Conservation (phyloP, 2,888 invertebrate species). For the Acleris emargana region DNA sequence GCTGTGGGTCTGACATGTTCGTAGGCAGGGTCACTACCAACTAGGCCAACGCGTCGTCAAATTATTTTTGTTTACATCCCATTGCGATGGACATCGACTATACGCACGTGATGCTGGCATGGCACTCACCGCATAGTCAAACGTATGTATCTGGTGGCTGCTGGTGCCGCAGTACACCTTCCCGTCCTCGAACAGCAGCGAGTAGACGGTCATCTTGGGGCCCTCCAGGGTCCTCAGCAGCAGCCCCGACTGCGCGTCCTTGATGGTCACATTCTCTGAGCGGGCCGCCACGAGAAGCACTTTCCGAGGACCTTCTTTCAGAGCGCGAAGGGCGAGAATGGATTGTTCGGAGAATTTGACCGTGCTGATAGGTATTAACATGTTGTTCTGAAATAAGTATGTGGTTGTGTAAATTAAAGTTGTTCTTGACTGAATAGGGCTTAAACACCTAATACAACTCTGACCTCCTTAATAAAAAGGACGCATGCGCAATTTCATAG, state of each 20-base stretch:
- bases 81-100: no score
- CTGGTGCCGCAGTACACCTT: conserved; percentile 91
- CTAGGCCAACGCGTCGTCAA: no score
- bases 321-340: conserved; percentile 87
- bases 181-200: conserved; percentile 86
- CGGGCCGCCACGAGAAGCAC: conserved; percentile 88
- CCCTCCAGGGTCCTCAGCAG: conserved; percentile 85
- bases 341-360: conserved; percentile 86
- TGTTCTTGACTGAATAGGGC: no score
- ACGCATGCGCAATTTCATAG: no score
- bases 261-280: conserved; percentile 87
- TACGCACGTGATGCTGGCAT: no score
- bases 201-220: conserved; percentile 87
- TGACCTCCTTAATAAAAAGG: no score
- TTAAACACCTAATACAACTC: no score
- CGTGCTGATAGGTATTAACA: conserved; percentile 78
- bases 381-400: conserved; percentile 76
- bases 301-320: conserved; percentile 88
- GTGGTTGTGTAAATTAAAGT: not conserved
- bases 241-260: conserved; percentile 89
- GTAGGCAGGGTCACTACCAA: no score
- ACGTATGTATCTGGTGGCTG: conserved; percentile 88
- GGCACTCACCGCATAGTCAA: conserved; percentile 88
- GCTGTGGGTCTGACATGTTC: no score
- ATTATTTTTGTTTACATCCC: no score